Evolutionary conservation across 2,113 vertebrate species (phyloP), one percentile per base, ranked within the genome.

Genomic region (Mohoua ochrocephala): DNA sequence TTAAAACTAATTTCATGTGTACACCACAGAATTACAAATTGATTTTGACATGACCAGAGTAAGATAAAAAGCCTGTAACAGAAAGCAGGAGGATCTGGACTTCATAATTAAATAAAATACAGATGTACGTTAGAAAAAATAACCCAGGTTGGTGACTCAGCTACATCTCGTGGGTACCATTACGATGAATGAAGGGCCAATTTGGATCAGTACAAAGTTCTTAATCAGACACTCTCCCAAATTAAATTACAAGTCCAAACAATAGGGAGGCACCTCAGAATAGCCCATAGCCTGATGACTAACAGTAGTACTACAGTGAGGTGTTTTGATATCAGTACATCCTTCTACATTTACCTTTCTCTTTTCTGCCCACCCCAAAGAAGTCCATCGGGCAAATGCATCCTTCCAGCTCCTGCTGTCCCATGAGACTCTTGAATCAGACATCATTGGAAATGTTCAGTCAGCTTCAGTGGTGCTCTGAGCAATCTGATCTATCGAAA

Each of bases 21-120:
- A 94, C 39, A 93, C 86, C 83, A 92, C 52, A 71, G 91, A 93
- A 93, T 64, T 88, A 84, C 86, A 96, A 96, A 97, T 94, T 94
- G 83, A 75, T 92, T 97, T 95, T 96, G 96, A 96, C 92, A 75
- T 74, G 3, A 89, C 60, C 77, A 84, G 80, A 92, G 76, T 61
- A 94, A 95, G 91, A 96, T 93, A 96, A 96, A 96, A 97, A 96
- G 92, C 49, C 65, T 91, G 41, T 82, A 94, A 91, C 86, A 94
- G 61, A 96, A 96, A 96, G 80, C 96, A 97, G 95, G 53, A 95
- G 95, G 88, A 81, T 96, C 96, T 97, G 96, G 93, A 96, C 83
- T 91, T 91, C 3, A 84, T 96, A 97, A 97, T 97, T 57, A 84
- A 96, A 97, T 97, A 95, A 91, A 91, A 75, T 90, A 91, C 79